A percentile compares a stretch with the other conserved stretches of the same genome.
These are phyloP conservation scores for Cirrhinus molitorella DNA, from an alignment of 2,797 vertebrate genomes.

Conservation along the genomic window DNA sequence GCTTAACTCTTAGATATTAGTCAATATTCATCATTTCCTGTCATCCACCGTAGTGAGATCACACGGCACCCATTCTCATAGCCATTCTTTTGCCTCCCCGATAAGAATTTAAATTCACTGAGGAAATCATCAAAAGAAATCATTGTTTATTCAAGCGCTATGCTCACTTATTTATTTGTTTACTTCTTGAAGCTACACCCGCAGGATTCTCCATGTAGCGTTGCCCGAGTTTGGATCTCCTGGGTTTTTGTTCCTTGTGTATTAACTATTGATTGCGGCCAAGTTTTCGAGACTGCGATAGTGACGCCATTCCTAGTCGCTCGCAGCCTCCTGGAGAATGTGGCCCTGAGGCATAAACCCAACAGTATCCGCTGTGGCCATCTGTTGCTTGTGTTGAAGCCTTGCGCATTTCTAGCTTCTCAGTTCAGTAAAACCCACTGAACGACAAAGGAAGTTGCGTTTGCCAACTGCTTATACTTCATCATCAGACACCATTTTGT, in stretches of 20 bases:
- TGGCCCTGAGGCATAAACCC: conserved; percentile 59
- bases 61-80: conserved; percentile 8
- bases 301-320: conserved; percentile 48
- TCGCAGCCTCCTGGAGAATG: conserved; percentile 52
- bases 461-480: background rate
- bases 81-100: conserved; percentile 12
- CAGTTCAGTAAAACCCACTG: conserved; percentile 1
- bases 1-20: conserved; percentile 16
- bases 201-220: conserved; percentile 39
- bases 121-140: conserved; percentile 34
- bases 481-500: background rate
- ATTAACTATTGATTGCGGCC: conserved; percentile 64
- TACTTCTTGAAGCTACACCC: conserved; percentile 51
- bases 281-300: conserved; percentile 25
- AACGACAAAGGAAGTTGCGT: background rate
- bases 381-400: conserved; percentile 58
- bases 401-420: conserved; percentile 14
- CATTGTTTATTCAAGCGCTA: conserved; percentile 61
- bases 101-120: conserved; percentile 13
- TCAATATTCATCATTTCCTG: conserved; percentile 24
- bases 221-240: conserved; percentile 52
- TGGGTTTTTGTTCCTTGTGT: conserved; percentile 45
- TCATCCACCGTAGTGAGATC: background rate
- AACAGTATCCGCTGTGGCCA: conserved; percentile 62
- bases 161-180: conserved; percentile 61